A percentile compares a stretch with the other conserved stretches of the same genome.
Conservation (phyloP, 2,888 invertebrate genomes). For the Agapetus fuscipes region DNA sequence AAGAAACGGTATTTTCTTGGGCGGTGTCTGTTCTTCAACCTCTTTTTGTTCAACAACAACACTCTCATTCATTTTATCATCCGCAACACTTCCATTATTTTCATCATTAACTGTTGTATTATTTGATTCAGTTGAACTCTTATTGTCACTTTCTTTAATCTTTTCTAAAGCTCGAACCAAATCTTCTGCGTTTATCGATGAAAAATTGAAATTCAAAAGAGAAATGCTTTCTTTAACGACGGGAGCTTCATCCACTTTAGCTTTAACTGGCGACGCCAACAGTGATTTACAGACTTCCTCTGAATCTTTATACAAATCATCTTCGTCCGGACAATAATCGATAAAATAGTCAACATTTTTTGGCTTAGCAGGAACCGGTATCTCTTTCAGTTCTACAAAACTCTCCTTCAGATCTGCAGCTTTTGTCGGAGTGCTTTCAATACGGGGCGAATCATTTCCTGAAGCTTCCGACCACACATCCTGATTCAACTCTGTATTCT, state of each 20-base stretch:
- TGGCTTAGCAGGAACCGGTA: not conserved
- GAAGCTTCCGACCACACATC: not conserved
- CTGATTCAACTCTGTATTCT: too few species aligned
- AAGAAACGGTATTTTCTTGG: constrained; percentile 40
- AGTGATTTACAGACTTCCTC: constrained; percentile 23
- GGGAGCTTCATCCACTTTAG: constrained; percentile 7
- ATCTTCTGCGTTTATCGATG: constrained; percentile 37
- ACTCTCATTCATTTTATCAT: constrained; percentile 41
- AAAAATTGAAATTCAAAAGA: constrained; percentile 26
- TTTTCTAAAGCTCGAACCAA: constrained; percentile 38
- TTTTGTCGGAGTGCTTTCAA: not conserved
- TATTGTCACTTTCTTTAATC: constrained; percentile 29
- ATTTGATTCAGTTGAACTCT: too few species aligned
- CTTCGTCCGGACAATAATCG: constrained; percentile 39
- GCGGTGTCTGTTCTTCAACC: too few species aligned
- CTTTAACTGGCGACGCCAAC: not conserved
- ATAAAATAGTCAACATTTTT: constrained; percentile 28
- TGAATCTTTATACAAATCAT: constrained; percentile 37
- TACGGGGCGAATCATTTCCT: not conserved
- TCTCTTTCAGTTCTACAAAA: not conserved
- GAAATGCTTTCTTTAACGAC: constrained; percentile 17
- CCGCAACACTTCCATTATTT: constrained; percentile 39
- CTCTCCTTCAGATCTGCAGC: not conserved
- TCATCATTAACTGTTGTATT: too few species aligned
- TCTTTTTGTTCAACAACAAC: constrained; percentile 33